A percentile compares a stretch with the other conserved stretches of the same genome.
Evolutionary conservation across 2,113 vertebrate species (phyloP).

Genomic region (Rhadina sibilatrix): DNA sequence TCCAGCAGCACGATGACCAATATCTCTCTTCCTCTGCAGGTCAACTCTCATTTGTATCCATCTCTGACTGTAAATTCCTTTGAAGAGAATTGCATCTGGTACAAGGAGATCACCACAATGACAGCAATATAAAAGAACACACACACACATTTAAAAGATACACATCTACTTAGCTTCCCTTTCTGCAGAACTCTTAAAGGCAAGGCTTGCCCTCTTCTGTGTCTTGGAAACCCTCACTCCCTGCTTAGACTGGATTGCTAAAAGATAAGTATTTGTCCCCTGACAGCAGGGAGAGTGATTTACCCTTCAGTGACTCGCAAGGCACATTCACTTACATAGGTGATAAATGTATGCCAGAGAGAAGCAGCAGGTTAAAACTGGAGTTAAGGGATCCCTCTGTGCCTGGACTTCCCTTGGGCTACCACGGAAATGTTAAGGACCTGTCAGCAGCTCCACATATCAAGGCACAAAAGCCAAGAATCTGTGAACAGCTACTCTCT

Average conservation of each 20-base stretch:
- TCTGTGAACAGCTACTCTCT: background rate
- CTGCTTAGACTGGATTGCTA: background rate
- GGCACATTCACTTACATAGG: background rate
- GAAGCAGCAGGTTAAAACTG: background rate
- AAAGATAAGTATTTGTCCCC: background rate
- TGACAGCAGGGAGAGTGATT: background rate
- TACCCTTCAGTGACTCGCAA: background rate
- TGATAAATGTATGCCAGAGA: background rate
- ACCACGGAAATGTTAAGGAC: background rate
- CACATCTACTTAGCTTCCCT: background rate
- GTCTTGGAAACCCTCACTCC: background rate
- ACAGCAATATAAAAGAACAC: background rate
- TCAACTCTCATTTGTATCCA: background rate
- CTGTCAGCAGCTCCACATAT: background rate
- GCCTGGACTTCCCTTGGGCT: background rate
- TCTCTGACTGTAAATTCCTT: background rate
- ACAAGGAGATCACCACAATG: background rate
- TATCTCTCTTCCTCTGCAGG: background rate
- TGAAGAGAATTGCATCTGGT: background rate
- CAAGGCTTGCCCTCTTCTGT: background rate
- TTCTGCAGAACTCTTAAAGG: background rate
- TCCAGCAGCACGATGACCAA: rapidly evolving
- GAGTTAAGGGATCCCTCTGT: background rate
- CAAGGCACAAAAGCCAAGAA: background rate
- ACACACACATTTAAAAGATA: background rate